Percentiles rank a stretch among this genome's conserved stretches.
These are phyloP conservation scores for Calliphora vicina DNA, from an alignment of 1,140 invertebrate genomes.

Conservation along the genomic window DNA sequence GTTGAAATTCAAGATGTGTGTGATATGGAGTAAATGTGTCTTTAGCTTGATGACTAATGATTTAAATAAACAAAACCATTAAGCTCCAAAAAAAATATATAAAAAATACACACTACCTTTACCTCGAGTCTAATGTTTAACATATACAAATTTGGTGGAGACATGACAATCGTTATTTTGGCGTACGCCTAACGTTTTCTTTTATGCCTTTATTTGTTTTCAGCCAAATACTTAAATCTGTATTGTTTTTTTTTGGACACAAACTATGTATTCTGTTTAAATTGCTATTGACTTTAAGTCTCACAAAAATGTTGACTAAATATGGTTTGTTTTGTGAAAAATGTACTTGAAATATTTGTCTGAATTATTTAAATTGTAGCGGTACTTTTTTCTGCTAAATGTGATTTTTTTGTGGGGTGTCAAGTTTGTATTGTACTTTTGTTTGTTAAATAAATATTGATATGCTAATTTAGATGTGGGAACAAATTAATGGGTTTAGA, in stretches of 20 bases:
- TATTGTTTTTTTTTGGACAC: no score
- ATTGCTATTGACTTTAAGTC: not conserved
- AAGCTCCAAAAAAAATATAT: not conserved
- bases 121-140: not conserved
- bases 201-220: not conserved
- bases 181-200: slow-evolving; percentile 20
- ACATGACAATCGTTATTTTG: not conserved
- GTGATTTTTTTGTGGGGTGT: not conserved
- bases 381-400: not conserved
- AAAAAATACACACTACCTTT: not conserved
- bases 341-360: not conserved
- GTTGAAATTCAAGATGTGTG: not conserved
- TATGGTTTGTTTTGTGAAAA: not conserved
- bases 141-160: not conserved
- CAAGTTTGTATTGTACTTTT: not conserved
- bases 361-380: not conserved
- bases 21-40: not conserved
- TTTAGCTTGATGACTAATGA: not conserved
- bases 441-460: not conserved
- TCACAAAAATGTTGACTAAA: not conserved
- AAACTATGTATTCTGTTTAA: not conserved
- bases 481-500: not conserved
- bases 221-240: no score
- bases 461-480: not conserved
- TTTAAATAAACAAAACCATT: slow-evolving; percentile 1